phyloP scores from a whole-genome alignment of 1,140 invertebrate species.

The Rhagoletis pomonella region DNA sequence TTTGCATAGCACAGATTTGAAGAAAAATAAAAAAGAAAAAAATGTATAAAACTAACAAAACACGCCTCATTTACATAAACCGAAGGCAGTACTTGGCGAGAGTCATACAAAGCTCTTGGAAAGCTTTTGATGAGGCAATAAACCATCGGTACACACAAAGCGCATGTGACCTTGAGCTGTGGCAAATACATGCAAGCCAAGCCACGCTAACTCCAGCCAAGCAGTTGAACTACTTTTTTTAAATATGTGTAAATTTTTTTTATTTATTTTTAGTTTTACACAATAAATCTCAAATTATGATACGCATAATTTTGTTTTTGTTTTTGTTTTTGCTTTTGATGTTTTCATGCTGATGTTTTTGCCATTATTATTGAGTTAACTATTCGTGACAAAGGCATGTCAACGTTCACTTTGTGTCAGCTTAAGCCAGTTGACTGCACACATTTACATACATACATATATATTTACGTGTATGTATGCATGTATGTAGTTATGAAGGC shows the following conservation, averaged over 20 bases:
- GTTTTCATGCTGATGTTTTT: background rate
- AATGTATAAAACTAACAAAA: background rate
- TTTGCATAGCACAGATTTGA: background rate
- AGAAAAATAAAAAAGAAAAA: no score
- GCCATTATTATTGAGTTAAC: slow-evolving; percentile 3
- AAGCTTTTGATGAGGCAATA: background rate
- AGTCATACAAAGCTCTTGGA: background rate
- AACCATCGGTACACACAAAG: background rate
- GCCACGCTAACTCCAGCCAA: background rate
- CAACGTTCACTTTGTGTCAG: slow-evolving; percentile 12
- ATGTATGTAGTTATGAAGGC: background rate
- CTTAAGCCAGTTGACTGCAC: background rate
- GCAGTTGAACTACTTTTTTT: slow-evolving; percentile 17
- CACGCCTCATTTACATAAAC: background rate
- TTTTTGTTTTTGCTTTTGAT: background rate
- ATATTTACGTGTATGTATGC: background rate
- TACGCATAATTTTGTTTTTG: background rate
- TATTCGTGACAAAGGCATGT: slow-evolving; percentile 25
- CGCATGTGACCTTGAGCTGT: background rate
- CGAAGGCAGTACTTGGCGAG: background rate
- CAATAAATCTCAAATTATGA: slow-evolving; percentile 10
- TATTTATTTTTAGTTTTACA: background rate
- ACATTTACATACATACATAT: background rate
- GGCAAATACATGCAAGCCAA: background rate
- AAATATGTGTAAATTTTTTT: no score